A percentile compares a stretch with the other conserved stretches of the same genome.
Conservation (phyloP, 1,140 invertebrate genomes). For the Cydia pomonella region DNA sequence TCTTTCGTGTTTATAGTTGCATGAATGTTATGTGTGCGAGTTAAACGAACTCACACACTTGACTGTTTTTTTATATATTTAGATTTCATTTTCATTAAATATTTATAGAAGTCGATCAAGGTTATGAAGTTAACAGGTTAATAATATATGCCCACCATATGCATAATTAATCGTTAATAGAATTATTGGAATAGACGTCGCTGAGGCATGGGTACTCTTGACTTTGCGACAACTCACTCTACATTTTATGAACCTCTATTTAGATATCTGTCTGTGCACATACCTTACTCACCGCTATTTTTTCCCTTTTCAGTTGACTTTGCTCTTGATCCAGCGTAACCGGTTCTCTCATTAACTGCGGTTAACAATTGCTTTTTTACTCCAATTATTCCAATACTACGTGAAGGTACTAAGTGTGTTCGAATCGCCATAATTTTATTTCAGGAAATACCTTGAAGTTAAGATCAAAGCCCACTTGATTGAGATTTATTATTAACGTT, state of each 20-base stretch:
- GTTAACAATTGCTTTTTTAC: constrained; percentile 29
- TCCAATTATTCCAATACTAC: constrained; percentile 18
- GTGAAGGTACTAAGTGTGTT: constrained; percentile 15
- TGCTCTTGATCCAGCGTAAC: constrained; percentile 43
- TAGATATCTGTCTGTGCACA: constrained; percentile 34
- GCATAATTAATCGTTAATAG: too few relatives aligned
- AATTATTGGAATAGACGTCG: too few relatives aligned
- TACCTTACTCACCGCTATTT: constrained; percentile 42
- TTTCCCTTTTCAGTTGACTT: constrained; percentile 41
- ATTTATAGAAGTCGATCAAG: too few relatives aligned
- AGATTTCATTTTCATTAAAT: too few relatives aligned
- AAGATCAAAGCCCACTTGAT: neutral
- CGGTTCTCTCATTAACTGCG: constrained; percentile 38
- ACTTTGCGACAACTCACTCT: too few relatives aligned
- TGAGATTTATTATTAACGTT: neutral
- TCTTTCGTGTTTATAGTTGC: too few relatives aligned
- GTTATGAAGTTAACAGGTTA: too few relatives aligned
- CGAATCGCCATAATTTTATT: constrained; percentile 27
- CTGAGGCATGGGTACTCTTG: too few relatives aligned
- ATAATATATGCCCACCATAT: too few relatives aligned
- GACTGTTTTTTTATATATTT: too few relatives aligned
- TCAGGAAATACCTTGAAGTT: constrained; percentile 35
- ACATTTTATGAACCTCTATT: neutral
- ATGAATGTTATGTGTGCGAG: too few relatives aligned
- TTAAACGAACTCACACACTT: too few relatives aligned